Evolutionary conservation across 1,140 invertebrate species (phyloP).

Genomic region (Bombus difficillimus): DNA sequence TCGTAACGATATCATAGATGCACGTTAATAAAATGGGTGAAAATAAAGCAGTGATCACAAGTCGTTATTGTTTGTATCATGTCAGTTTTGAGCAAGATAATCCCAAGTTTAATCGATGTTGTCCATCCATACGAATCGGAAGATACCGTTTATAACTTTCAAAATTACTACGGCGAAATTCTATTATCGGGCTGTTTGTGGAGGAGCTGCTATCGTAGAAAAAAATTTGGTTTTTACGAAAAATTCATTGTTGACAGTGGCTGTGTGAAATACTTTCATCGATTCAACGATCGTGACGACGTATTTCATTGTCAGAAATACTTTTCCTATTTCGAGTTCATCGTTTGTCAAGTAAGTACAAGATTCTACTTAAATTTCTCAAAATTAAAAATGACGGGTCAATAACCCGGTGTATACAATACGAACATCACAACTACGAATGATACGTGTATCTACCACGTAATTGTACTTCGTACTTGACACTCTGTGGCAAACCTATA

Average conservation of each 20-base stretch:
- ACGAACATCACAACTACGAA: not conserved
- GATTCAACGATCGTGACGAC: conserved; percentile 21
- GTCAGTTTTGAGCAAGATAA: conserved; percentile 43
- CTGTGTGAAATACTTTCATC: conserved; percentile 34
- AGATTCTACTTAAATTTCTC: not conserved
- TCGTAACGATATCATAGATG: conserved; percentile 30
- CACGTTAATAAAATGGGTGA: conserved; percentile 52
- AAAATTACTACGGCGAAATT: conserved; percentile 43
- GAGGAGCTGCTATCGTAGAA: conserved; percentile 23
- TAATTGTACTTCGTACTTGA: not conserved
- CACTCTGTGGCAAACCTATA: not conserved
- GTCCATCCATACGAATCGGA: conserved; percentile 47
- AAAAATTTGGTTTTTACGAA: conserved; percentile 40
- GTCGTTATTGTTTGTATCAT: conserved; percentile 25
- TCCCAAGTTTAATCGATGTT: conserved; percentile 23
- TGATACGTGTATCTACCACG: not conserved
- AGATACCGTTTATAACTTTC: conserved; percentile 40
- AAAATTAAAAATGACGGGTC: not conserved
- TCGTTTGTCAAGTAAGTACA: conserved; percentile 29
- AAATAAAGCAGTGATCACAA: conserved; percentile 21
- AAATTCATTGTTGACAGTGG: conserved; percentile 37
- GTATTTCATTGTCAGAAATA: conserved; percentile 34
- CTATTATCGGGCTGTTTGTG: conserved; percentile 19
- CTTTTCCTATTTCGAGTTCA: conserved; percentile 28
- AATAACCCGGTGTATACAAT: not conserved